Percentiles rank a stretch among this genome's conserved stretches.
Evolutionary conservation across 35 echinoderm and acorn worm genomes (phyloP).

Genomic region (Heliocidaris erythrogramma): DNA sequence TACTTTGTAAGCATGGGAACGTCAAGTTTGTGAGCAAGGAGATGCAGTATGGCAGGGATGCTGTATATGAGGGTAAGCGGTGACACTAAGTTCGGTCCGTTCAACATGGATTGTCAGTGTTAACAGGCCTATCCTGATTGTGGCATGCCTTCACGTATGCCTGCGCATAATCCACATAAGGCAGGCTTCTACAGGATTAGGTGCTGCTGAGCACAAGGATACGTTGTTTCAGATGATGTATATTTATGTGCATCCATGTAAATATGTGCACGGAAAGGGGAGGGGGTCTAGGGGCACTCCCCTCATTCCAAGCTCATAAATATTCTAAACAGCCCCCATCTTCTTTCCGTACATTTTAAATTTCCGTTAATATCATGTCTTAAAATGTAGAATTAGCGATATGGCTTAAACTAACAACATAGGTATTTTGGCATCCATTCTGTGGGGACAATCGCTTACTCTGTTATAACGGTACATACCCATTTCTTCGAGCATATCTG

Average conservation of each 20-base stretch:
- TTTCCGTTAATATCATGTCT: no score
- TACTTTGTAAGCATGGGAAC: no score
- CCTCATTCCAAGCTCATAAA: no score
- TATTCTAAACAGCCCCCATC: no score
- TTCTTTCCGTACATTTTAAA: no score
- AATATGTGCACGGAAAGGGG: not conserved
- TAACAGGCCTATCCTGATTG: not conserved
- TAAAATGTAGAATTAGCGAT: no score
- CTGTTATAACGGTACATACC: not conserved
- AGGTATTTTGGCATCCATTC: not conserved
- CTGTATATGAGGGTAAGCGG: not conserved
- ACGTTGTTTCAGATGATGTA: not conserved
- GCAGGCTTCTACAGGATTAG: not conserved
- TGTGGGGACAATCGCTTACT: not conserved
- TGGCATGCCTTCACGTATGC: not conserved
- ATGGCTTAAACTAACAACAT: no score
- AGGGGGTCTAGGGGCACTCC: not conserved
- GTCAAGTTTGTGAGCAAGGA: no score
- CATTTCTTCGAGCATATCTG: not conserved
- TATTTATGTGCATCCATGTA: not conserved
- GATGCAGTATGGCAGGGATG: no score
- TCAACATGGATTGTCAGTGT: not conserved
- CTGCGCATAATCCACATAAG: slow-evolving; percentile 3
- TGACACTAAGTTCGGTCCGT: not conserved
- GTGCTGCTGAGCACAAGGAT: not conserved